Evolutionary conservation across 37 sponge, comb jelly and placozoan species (phyloP).

Genomic region (Oopsacas minuta): DNA sequence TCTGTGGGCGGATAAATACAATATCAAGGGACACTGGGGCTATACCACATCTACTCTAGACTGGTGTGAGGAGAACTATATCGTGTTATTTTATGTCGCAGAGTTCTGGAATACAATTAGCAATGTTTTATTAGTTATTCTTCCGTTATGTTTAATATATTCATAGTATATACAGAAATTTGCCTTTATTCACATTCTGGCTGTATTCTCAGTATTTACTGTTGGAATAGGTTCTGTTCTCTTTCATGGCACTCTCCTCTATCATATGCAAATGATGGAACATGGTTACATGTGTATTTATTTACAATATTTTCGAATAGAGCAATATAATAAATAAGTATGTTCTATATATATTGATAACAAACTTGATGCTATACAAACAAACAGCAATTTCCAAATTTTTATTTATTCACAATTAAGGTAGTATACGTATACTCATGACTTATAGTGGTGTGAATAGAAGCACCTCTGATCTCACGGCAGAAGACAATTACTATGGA

Average conservation of each 20-base stretch:
- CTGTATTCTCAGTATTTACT: conserved; percentile 7
- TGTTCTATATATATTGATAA: no score
- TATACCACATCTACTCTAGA: conserved; percentile 60
- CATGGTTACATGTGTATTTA: conserved; percentile 79
- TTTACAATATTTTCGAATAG: no score
- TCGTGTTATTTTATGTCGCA: conserved; percentile 35
- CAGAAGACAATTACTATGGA: background rate
- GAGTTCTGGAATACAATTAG: conserved; percentile 84
- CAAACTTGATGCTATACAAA: no score
- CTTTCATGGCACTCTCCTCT: conserved; percentile 58
- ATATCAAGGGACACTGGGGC: conserved; percentile 51
- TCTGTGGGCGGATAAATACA: background rate
- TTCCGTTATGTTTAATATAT: conserved; percentile 31
- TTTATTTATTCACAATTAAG: no score
- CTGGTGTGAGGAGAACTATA: conserved; percentile 85
- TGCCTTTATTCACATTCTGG: background rate
- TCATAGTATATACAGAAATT: no score
- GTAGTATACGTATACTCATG: no score
- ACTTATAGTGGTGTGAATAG: background rate
- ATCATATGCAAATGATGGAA: conserved; percentile 58
- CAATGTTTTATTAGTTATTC: conserved; percentile 46
- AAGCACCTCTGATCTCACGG: background rate
- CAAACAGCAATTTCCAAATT: no score
- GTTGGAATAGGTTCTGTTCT: conserved; percentile 59
- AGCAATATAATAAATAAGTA: no score